A percentile compares a stretch with the other conserved stretches of the same genome.
phyloP scores from a whole-genome alignment of 2,797 vertebrate genomes.

The Enteromius unitaeniatus region DNA sequence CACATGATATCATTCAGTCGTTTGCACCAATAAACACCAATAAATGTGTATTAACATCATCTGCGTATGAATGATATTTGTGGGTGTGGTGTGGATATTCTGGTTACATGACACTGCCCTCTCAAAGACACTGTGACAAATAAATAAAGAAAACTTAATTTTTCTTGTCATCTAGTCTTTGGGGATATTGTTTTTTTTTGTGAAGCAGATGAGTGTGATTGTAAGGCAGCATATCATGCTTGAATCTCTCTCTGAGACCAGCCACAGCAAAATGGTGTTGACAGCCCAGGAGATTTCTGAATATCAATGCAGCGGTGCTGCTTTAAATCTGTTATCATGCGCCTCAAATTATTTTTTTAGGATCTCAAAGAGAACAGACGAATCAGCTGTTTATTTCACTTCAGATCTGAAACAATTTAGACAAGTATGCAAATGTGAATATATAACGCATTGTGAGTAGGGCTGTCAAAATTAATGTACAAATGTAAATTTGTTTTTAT shows the following conservation, averaged over 20 bases:
- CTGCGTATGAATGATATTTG: conserved; percentile 54
- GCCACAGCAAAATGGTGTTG: conserved; percentile 70
- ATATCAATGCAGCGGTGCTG: conserved; percentile 66
- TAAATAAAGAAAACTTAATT: conserved; percentile 45
- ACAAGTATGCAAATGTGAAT: neutral
- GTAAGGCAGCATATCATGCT: conserved; percentile 71
- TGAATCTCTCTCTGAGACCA: conserved; percentile 60
- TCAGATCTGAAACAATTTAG: neutral
- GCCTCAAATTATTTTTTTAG: neutral
- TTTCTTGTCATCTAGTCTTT: conserved; percentile 65
- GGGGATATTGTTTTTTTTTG: conserved; percentile 69
- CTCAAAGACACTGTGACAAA: conserved; percentile 25
- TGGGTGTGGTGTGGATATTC: conserved; percentile 15
- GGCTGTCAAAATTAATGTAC: neutral
- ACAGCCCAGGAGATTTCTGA: conserved; percentile 66
- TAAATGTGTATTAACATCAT: neutral
- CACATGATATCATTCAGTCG: neutral
- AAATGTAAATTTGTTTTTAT: too few species aligned
- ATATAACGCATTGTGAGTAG: neutral
- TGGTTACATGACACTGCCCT: conserved; percentile 29
- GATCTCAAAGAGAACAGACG: neutral
- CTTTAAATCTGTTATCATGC: conserved; percentile 3
- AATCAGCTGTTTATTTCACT: neutral
- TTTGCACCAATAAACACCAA: neutral
- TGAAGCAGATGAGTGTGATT: conserved; percentile 75